A percentile compares a stretch with the other conserved stretches of the same genome.
Evolutionary conservation across 2,797 vertebrate species (phyloP).

Genomic region (Lutra lutra): DNA sequence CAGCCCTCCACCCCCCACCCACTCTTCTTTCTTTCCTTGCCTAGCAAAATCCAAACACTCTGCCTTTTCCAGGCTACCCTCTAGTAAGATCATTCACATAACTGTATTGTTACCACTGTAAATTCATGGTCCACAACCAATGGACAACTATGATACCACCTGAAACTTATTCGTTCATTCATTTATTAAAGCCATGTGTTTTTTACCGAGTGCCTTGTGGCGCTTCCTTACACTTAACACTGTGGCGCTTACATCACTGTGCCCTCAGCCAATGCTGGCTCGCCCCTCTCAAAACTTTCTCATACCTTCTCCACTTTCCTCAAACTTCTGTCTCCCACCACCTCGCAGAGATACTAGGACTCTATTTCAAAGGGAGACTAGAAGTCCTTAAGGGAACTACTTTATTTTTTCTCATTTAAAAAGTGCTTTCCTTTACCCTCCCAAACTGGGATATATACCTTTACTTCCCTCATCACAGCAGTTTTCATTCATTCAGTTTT

Average conservation of each 20-base stretch:
- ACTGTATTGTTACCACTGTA: background rate
- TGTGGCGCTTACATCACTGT: background rate
- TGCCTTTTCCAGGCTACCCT: background rate
- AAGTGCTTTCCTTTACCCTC: background rate
- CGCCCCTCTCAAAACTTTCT: background rate
- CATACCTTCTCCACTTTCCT: background rate
- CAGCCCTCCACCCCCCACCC: background rate
- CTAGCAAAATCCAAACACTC: background rate
- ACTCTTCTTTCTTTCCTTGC: background rate
- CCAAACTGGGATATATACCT: too few species aligned
- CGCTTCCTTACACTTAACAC: background rate
- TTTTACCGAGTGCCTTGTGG: background rate
- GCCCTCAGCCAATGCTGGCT: background rate
- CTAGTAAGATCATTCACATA: background rate
- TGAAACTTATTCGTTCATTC: background rate
- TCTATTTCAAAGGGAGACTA: background rate
- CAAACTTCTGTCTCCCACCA: background rate
- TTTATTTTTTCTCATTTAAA: background rate
- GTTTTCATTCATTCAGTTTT: background rate
- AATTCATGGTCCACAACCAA: background rate
- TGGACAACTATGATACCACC: background rate
- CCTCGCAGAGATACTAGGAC: background rate
- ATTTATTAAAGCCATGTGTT: background rate
- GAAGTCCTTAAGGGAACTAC: background rate
- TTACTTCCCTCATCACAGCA: background rate